Evolutionary conservation across 2,797 vertebrate species (phyloP).

Genomic region (Calcarius lapponicus): DNA sequence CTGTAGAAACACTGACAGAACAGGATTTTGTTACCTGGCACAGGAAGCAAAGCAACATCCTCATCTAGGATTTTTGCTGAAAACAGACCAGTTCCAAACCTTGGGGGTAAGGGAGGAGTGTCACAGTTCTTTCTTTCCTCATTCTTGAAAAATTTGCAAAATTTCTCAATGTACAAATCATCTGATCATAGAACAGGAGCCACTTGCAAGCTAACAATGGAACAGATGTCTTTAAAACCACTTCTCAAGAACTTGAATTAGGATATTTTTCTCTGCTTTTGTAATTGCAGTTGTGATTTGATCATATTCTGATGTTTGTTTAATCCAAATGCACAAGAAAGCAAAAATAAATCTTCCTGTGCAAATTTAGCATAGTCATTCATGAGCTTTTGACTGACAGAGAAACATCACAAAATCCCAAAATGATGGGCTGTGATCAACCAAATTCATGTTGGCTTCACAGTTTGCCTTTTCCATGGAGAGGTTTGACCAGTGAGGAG

Average conservation of each 20-base stretch:
- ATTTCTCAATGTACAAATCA: neutral
- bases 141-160: neutral
- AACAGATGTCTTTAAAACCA: neutral
- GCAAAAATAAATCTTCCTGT: neutral
- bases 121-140: neutral
- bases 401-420: neutral
- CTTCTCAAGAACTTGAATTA: neutral
- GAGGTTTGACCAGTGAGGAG: neutral
- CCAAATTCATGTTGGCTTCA: neutral
- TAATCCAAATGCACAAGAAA: neutral
- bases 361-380: neutral
- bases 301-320: neutral
- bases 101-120: neutral
- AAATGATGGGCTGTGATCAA: neutral
- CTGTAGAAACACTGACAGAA: neutral
- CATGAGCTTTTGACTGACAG: neutral
- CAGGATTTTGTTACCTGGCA: neutral
- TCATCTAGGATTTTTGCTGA: neutral
- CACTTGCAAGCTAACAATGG: neutral
- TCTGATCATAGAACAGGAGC: neutral
- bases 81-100: neutral
- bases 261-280: neutral
- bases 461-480: neutral
- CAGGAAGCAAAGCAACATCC: neutral
- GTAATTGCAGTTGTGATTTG: neutral